A percentile compares a stretch with the other conserved stretches of the same genome.
Evolutionary conservation across 2,888 invertebrate species (phyloP).

Genomic region (Eremobia ochroleuca): DNA sequence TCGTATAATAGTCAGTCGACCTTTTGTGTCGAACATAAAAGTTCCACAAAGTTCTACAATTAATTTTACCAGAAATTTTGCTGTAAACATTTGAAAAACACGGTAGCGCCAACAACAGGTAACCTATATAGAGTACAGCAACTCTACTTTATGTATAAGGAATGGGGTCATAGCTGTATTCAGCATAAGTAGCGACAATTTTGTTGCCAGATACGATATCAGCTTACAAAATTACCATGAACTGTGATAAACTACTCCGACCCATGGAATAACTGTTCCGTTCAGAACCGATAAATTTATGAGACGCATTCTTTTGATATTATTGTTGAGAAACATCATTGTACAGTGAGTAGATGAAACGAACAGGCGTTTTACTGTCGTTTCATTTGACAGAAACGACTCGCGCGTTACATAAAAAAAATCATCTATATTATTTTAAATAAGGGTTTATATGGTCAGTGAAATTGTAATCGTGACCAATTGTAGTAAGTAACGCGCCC

Average conservation of each 20-base stretch:
- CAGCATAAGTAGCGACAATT: slow-evolving; percentile 65
- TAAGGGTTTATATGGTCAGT: slow-evolving; percentile 80
- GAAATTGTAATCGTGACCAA: slow-evolving; percentile 86
- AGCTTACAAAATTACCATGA: slow-evolving; percentile 73
- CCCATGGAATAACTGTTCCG: slow-evolving; percentile 67
- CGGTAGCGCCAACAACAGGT: slow-evolving; percentile 35
- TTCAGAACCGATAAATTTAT: slow-evolving; percentile 63
- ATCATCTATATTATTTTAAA: slow-evolving; percentile 75
- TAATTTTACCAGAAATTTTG: slow-evolving; percentile 27
- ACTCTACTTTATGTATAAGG: slow-evolving; percentile 37
- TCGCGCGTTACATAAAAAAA: slow-evolving; percentile 64
- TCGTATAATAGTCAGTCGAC: background rate
- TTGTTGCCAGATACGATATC: slow-evolving; percentile 72
- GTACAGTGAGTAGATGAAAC: slow-evolving; percentile 57
- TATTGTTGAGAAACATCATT: slow-evolving; percentile 51
- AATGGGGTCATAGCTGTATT: slow-evolving; percentile 61
- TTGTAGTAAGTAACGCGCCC: slow-evolving; percentile 82
- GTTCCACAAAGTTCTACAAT: slow-evolving; percentile 33
- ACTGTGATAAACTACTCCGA: slow-evolving; percentile 72
- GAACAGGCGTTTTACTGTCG: slow-evolving; percentile 57
- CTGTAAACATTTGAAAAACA: slow-evolving; percentile 42
- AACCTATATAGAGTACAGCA: slow-evolving; percentile 28
- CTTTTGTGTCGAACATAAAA: slow-evolving; percentile 1
- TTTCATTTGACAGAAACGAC: slow-evolving; percentile 67
- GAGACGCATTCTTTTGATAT: slow-evolving; percentile 62